phyloP scores from a whole-genome alignment of 2,888 invertebrate species.

The Aleiodes testaceus region DNA sequence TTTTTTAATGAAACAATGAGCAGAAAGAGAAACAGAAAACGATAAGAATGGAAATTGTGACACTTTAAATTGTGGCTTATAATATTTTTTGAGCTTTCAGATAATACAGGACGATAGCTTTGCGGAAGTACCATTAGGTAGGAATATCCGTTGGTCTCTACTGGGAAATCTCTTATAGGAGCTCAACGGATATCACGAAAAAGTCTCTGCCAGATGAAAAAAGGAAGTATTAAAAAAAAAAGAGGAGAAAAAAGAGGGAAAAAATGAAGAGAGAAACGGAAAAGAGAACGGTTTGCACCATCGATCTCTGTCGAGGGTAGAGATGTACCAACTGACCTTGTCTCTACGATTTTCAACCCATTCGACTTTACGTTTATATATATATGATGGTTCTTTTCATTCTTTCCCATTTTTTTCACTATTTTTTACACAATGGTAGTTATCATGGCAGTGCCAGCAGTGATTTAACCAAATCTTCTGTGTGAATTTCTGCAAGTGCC shows the following conservation, averaged over 20 bases:
- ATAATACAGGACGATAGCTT: slow-evolving; percentile 9
- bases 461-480: no score
- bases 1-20: neutral
- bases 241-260: neutral
- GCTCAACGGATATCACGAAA: slow-evolving; percentile 19
- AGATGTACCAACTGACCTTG: slow-evolving; percentile 36
- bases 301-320: slow-evolving; percentile 48
- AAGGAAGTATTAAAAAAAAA: neutral
- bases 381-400: slow-evolving; percentile 9
- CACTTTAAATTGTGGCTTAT: neutral
- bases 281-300: slow-evolving; percentile 38
- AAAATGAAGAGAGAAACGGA: slow-evolving; percentile 32
- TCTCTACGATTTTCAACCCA: slow-evolving; percentile 12
- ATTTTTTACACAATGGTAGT: neutral
- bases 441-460: no score
- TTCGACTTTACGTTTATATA: slow-evolving; percentile 16
- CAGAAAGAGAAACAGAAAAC: neutral
- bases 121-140: slow-evolving; percentile 19
- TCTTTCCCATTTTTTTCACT: slow-evolving; percentile 6
- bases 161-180: slow-evolving; percentile 18
- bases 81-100: neutral
- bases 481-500: no score
- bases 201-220: slow-evolving; percentile 31
- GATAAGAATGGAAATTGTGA: neutral
- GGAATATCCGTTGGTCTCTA: slow-evolving; percentile 23